These are phyloP conservation scores for Phorcus lineatus DNA, from an alignment of 2,888 invertebrate species.

Conservation along the genomic window DNA sequence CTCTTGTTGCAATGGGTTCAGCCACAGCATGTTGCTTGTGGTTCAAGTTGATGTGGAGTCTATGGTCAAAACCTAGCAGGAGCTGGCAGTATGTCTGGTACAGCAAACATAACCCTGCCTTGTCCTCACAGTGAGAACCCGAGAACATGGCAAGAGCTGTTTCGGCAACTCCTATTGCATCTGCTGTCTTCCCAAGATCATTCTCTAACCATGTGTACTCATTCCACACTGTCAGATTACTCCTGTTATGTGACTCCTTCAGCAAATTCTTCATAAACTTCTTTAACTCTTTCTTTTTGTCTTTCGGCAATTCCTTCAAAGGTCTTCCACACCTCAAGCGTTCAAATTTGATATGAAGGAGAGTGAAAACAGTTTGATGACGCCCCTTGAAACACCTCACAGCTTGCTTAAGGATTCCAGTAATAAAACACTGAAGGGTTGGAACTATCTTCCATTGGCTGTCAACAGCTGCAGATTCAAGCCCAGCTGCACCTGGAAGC, in stretches of 20 bases:
- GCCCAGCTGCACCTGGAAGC: slow-evolving; percentile 22
- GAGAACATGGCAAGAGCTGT: slow-evolving; percentile 62
- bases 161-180: slow-evolving; percentile 66
- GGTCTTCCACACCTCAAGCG: slow-evolving; percentile 23
- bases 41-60: background rate
- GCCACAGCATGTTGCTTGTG: background rate
- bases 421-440: slow-evolving; percentile 33
- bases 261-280: slow-evolving; percentile 70
- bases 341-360: slow-evolving; percentile 40
- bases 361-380: slow-evolving; percentile 49
- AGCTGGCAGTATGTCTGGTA: slow-evolving; percentile 52
- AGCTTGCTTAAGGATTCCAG: slow-evolving; percentile 43
- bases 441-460: background rate
- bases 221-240: slow-evolving; percentile 71
- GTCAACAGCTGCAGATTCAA: background rate
- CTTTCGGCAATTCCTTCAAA: slow-evolving; percentile 36
- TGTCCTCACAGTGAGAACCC: slow-evolving; percentile 24
- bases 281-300: slow-evolving; percentile 62
- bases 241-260: slow-evolving; percentile 70
- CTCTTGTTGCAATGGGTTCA: background rate
- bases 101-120: slow-evolving; percentile 44
- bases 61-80: slow-evolving; percentile 32
- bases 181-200: slow-evolving; percentile 62
- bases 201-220: slow-evolving; percentile 68
- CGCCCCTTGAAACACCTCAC: slow-evolving; percentile 43